Percentiles rank a stretch among this genome's conserved stretches.
Conservation (phyloP, 2,797 vertebrate species). For the Alcedo quadribrachys region DNA sequence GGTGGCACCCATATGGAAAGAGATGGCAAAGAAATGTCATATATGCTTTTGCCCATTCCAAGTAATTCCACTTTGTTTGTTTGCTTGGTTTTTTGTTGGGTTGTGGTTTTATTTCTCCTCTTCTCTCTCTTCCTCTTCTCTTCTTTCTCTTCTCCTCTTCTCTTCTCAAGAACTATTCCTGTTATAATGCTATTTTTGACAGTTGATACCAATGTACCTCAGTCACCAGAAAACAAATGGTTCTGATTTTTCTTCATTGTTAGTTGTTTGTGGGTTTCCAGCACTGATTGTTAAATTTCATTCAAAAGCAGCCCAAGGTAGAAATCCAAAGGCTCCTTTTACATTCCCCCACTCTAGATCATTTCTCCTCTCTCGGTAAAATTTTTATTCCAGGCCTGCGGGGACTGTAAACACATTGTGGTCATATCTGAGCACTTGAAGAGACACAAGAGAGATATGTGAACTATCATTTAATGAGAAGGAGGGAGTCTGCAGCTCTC, state of each 20-base stretch:
- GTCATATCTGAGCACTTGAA: not conserved
- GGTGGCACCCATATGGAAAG: not conserved
- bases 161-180: not conserved
- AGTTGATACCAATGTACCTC: not conserved
- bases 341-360: not conserved
- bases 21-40: not conserved
- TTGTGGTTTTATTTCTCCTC: not conserved
- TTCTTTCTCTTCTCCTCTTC: not conserved
- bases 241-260: constrained; percentile 39
- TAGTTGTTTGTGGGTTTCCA: constrained; percentile 26
- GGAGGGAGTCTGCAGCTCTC: not conserved
- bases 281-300: not conserved
- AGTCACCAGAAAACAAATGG: not conserved
- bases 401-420: not conserved
- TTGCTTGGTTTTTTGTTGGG: not conserved
- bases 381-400: not conserved
- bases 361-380: not conserved
- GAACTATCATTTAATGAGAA: not conserved
- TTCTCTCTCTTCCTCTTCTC: not conserved
- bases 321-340: not conserved
- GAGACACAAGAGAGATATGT: not conserved
- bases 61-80: not conserved
- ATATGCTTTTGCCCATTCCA: not conserved
- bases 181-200: not conserved
- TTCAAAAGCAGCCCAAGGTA: constrained; percentile 28